Evolutionary conservation across 2,797 vertebrate species (phyloP), one percentile per base, ranked within the genome.

Genomic region (Anguilla obscura): DNA sequence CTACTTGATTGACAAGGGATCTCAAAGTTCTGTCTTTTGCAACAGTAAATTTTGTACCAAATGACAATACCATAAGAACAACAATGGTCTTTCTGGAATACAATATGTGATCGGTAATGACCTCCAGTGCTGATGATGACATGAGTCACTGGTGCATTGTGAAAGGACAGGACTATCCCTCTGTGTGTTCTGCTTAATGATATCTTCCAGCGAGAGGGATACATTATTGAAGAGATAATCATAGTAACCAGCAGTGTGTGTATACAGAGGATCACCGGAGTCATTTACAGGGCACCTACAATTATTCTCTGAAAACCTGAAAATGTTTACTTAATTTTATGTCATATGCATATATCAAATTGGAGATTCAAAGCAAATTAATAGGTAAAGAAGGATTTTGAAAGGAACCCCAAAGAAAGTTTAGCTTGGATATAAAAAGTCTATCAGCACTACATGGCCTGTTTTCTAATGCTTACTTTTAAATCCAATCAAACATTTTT

Each of bases 141-240:
- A 58, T 89, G 87, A 90, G 60, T 89, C 89, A 89, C 40, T 58
- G 40, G 50, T 24, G 83, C 87, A 89, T 85, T 89, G 66, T 87
- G 56, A 84, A 54, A 45, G 48, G 33, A 63, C 76, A 56, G 69
- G 2, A 36, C 66, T 86, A 63, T 85, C 88, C 80, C 45, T 33
- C 79, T 60, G 87, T 89, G 85, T 89, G 74, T 85, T 87, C 79
- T 87, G 82, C 74, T 56, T 50, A 76, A 86, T 89, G 84, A 83
- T 48, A 89, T 21, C 36, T 86, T 60, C 86, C 85, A 86, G 56
- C 30, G 36, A 21, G 33, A 40, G 8, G 18, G 66, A 80, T 92
- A 83, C 66, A 87, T 91, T 88, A 92, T 84, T 91, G 36, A 91
- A 50, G n/a, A 33, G 14, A 60, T 85, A 54, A 60, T 50, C 71